Base-by-base conservation (phyloP, 1,140 invertebrate species). In the Cephus cinctus region DNA sequence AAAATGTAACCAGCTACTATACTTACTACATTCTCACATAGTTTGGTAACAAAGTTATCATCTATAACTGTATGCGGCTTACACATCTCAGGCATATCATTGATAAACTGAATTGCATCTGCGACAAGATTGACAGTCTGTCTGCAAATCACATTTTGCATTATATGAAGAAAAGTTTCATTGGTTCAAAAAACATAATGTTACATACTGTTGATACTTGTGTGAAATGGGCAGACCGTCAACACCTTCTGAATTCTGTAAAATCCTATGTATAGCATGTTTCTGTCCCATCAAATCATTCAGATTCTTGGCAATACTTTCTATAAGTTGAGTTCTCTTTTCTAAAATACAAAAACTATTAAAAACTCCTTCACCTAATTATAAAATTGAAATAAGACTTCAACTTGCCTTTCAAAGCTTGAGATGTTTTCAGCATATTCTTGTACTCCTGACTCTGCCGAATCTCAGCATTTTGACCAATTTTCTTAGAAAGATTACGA, bases 211-310 rank as follows among this genome's bases (percentile, higher is more conserved):
- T 38, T 63, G 57, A 41, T 52, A 44, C 38, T 59, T 31, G 15
- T 62, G 46, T n/a, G 66, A 52, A 18, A 69, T 50, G 25, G 66
- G 66, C 21, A 69, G 43, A 19, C 57, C 58, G 23, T 21, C 18
- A 20, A 41, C 18, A 40, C 50, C 21, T 6, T 63, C 45, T 3
- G 52, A 43, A 27, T 61, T 43, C 12, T 64, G 34, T 21, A 62
- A 5, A 4, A 57, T 35, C 35, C 63, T 65, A 20, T 59, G 32
- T 43, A 67, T 56, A 2, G 48, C 47, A 20, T 64, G 52, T 18
- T 60, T 59, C 5, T 62, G 53, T 1, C 41, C 34, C 2, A 50
- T 54, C 25, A 68, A 50, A 12, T 25, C 19, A 25, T 54, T 47
- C 11, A 63, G 45, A 35, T 57, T 47, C 12, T 65, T 65, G 16